Evolutionary conservation across 2,888 invertebrate genomes (phyloP).

Genomic region (Microplitis manilae): DNA sequence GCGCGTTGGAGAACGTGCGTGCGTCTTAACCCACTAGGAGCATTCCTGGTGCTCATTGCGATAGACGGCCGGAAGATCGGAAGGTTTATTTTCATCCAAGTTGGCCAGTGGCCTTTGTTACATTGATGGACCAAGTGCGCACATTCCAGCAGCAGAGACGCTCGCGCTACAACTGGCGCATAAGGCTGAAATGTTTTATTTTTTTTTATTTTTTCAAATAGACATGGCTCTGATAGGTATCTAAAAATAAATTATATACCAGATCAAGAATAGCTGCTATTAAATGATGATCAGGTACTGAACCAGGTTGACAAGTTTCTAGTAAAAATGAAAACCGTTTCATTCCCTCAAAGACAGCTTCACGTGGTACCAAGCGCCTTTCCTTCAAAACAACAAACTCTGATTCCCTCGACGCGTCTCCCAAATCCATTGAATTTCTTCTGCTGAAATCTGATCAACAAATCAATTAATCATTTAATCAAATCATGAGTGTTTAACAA

Average conservation of each 20-base stretch:
- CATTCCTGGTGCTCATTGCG: constrained; percentile 73
- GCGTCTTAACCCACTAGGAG: constrained; percentile 76
- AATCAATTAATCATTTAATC: constrained; percentile 14
- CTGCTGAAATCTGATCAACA: constrained; percentile 78
- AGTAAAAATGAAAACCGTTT: constrained; percentile 91
- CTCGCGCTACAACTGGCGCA: constrained; percentile 94
- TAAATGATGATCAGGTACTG: constrained; percentile 96
- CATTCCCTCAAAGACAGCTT: constrained; percentile 89
- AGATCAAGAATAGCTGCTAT: constrained; percentile 95
- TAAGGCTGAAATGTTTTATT: constrained; percentile 78
- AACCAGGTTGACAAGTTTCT: constrained; percentile 96
- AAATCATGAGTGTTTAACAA: constrained; percentile 4
- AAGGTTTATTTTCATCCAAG: constrained; percentile 94
- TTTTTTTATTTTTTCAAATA: constrained; percentile 3
- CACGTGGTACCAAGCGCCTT: constrained; percentile 85
- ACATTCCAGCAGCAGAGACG: constrained; percentile 93
- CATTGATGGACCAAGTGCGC: constrained; percentile 97
- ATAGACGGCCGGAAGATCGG: constrained; percentile 83
- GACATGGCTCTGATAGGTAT: constrained; percentile 1
- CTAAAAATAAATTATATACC: constrained; percentile 74
- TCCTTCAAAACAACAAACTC: constrained; percentile 92
- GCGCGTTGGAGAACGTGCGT: constrained; percentile 86
- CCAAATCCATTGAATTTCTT: constrained; percentile 87
- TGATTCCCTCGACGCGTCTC: constrained; percentile 85
- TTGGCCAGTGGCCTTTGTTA: constrained; percentile 98